Base-by-base conservation (phyloP, 1,140 invertebrate species). In the Onthophagus taurus region DNA sequence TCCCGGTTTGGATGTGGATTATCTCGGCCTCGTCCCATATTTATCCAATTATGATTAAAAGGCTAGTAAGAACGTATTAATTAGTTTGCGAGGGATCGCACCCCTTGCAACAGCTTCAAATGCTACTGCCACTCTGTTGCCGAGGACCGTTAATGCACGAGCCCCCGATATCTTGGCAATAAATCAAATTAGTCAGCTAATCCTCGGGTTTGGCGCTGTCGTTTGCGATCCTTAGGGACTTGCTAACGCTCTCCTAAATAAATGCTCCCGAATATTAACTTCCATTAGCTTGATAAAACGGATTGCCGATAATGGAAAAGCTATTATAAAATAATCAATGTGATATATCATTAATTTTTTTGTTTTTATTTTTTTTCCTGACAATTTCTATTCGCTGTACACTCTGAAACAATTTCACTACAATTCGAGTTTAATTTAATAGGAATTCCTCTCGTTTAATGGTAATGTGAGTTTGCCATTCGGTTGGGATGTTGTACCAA, bases 11-110 rank as follows among this genome's bases (percentile, higher is more conserved):
- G 52, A 54, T 52, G 47, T 36, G 51, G 53, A 56, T 58, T 53
- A 51, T 57, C 48, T 48, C n/a, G 49, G 48, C 51, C 51, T 46
- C 45, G 42, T 54, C n/a, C n/a, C n/a, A 54, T 55, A 59, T 53
- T 58, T 53, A 60, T 60, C 58, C 58, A 60, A 60, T 60, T 60
- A 60, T 59, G 58, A 60, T 57, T 60, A 59, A 60, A 60, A 60
- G 58, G 58, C 54, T 59, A 52, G 53, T 51, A 60, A 59, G 58
- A 59, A 58, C 51, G 58, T 54, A 60, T 60, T 60, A 59, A 60
- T 60, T 60, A 59, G 53, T 52, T 55, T 49, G 41, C 44, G 49
- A 51, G 53, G 47, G 48, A 46, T 45, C 11, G 6, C 34, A 7
- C 4, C 34, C 21, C 17, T 33, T 33, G 18, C 13, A 12, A 17